Percentiles rank a stretch among this genome's conserved stretches.
phyloP scores from a whole-genome alignment of 2,113 vertebrate genomes.

The Hemibagrus wyckioides region DNA sequence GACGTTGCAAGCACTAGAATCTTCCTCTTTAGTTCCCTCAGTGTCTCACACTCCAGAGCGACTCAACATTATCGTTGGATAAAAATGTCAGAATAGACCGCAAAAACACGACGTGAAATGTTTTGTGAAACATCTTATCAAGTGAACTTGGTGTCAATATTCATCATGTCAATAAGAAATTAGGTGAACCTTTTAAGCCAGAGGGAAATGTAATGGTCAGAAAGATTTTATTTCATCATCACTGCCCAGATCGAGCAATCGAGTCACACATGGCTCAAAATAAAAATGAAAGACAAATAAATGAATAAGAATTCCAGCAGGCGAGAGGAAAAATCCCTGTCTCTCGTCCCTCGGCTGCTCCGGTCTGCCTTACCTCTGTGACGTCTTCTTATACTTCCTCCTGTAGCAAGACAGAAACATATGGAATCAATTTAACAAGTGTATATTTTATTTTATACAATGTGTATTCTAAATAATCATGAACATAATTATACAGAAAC shows the following conservation, averaged over 20 bases:
- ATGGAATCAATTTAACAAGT: background rate
- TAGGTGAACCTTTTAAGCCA: background rate
- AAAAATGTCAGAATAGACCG: background rate
- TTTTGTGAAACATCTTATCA: background rate
- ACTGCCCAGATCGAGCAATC: background rate
- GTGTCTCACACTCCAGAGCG: background rate
- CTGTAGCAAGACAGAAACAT: slow-evolving; percentile 75
- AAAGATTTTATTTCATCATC: slow-evolving; percentile 14
- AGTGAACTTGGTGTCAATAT: background rate
- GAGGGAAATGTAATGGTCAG: background rate
- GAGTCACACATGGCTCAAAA: background rate
- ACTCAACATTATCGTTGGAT: background rate
- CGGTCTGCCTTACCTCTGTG: slow-evolving; percentile 91
- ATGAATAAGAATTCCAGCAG: background rate
- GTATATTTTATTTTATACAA: background rate
- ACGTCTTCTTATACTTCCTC: slow-evolving; percentile 99
- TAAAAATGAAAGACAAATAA: background rate
- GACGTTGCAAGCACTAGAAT: too few relatives aligned
- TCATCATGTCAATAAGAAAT: background rate
- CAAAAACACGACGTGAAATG: background rate
- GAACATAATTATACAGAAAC: background rate
- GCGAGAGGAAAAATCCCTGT: background rate
- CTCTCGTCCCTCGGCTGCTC: background rate
- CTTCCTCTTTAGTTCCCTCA: too few relatives aligned
- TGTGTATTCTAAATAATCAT: background rate